Conservation (phyloP, 2,797 vertebrate genomes). For the Galaxias olidus region DNA sequence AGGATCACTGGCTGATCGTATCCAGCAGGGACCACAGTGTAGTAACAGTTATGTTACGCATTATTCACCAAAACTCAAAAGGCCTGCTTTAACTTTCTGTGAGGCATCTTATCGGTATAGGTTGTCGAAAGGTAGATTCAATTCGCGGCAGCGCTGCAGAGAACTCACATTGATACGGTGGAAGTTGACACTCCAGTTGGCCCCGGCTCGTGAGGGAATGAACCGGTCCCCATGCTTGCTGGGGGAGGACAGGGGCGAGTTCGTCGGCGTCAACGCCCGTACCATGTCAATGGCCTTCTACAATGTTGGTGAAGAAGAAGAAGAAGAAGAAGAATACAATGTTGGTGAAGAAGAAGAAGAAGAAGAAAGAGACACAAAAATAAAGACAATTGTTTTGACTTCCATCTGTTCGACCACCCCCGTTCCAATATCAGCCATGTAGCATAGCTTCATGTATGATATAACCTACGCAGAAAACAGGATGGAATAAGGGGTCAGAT, state of each 20-base stretch:
- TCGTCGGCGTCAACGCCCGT: constrained; percentile 89
- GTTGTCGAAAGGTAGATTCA: background rate
- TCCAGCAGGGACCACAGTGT: background rate
- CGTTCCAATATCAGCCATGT: background rate
- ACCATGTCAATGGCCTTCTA: constrained; percentile 86
- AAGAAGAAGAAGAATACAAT: background rate
- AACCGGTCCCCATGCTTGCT: constrained; percentile 98
- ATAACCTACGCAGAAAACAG: background rate
- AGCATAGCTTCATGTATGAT: background rate
- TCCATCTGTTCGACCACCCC: too few relatives aligned
- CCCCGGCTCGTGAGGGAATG: constrained; percentile 95
- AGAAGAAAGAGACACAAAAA: background rate
- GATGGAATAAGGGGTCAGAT: background rate
- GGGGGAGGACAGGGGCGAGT: constrained; percentile 94
- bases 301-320: constrained; percentile 32
- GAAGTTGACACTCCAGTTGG: constrained; percentile 99
- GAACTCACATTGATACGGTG: constrained; percentile 94
- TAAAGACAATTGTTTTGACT: too few relatives aligned
- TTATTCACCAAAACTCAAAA: background rate
- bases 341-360: background rate
- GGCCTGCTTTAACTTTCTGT: too few relatives aligned
- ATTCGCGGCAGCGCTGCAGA: constrained; percentile 19
- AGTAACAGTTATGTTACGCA: background rate
- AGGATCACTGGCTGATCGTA: constrained; percentile 6
- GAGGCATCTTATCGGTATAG: constrained; percentile 2